These are phyloP conservation scores for Lacanobia wlatinum DNA, from an alignment of 2,888 invertebrate species.

Conservation along the genomic window DNA sequence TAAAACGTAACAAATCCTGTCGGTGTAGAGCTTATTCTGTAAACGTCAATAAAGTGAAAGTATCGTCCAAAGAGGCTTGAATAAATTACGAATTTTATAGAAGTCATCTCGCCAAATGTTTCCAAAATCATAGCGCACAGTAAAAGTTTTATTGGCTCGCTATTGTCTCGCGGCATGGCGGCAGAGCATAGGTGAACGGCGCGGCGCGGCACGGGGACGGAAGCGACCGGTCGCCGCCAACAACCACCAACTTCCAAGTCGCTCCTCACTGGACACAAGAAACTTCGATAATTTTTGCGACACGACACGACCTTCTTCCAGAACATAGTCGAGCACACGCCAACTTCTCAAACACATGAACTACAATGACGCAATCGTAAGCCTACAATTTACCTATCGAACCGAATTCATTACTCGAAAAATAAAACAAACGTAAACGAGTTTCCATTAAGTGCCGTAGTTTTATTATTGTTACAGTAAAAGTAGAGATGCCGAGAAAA, in stretches of 20 bases:
- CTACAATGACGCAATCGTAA: conserved; percentile 53
- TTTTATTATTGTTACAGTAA: conserved; percentile 72
- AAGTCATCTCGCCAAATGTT: conserved; percentile 86
- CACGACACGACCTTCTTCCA: conserved; percentile 71
- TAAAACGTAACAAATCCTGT: conserved; percentile 25
- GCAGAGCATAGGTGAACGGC: conserved; percentile 57
- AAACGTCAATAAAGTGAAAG: conserved; percentile 74
- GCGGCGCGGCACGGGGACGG: conserved; percentile 60
- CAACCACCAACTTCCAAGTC: conserved; percentile 66
- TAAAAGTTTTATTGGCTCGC: conserved; percentile 88
- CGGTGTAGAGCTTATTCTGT: conserved; percentile 56
- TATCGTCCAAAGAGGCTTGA: conserved; percentile 69
- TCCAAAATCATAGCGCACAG: conserved; percentile 86
- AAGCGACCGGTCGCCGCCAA: conserved; percentile 63
- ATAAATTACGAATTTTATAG: conserved; percentile 86
- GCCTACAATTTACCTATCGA: conserved; percentile 53
- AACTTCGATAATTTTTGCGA: conserved; percentile 83
- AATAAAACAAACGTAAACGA: conserved; percentile 65
- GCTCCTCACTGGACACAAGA: conserved; percentile 74
- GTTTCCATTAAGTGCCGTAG: conserved; percentile 68
- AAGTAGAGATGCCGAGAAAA: conserved; percentile 70
- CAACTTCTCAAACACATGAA: conserved; percentile 66
- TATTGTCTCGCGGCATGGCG: conserved; percentile 77
- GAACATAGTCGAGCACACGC: conserved; percentile 69
- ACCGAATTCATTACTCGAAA: conserved; percentile 67